Evolutionary conservation across 2,888 invertebrate species (phyloP).

Genomic region (Pilophorus perplexus): DNA sequence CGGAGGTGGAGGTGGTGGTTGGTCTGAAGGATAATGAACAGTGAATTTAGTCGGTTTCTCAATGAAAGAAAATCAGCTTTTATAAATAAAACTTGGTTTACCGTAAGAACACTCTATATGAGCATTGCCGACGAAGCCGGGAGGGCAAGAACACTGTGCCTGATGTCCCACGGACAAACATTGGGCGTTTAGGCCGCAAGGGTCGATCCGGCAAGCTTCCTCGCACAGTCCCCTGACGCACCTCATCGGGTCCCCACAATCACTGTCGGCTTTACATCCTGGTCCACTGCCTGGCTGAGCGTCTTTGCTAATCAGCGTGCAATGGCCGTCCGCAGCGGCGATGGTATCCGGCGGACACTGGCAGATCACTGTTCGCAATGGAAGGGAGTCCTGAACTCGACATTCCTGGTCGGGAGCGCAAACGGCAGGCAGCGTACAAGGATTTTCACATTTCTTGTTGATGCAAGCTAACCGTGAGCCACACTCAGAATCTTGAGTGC

Average conservation of each 20-base stretch:
- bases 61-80: neutral
- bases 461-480: conserved; percentile 72
- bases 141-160: conserved; percentile 74
- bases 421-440: conserved; percentile 68
- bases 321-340: conserved; percentile 69
- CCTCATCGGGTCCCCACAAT: conserved; percentile 71
- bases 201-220: conserved; percentile 73
- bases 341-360: conserved; percentile 80
- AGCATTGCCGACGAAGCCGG: conserved; percentile 74
- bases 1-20: conserved; percentile 53
- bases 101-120: conserved; percentile 66
- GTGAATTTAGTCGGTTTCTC: no score
- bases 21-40: no score
- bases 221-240: conserved; percentile 74
- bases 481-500: conserved; percentile 74
- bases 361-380: conserved; percentile 80
- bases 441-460: conserved; percentile 71
- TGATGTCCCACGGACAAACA: conserved; percentile 74
- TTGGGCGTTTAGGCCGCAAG: conserved; percentile 79
- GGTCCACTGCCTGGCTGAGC: conserved; percentile 49
- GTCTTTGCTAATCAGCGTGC: conserved; percentile 56
- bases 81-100: neutral
- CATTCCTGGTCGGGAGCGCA: conserved; percentile 78
- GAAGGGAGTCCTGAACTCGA: conserved; percentile 71
- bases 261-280: conserved; percentile 69